Percentiles rank a stretch among this genome's conserved stretches.
Evolutionary conservation across 2,888 invertebrate species (phyloP).

Genomic region (Drosophila anomalata): DNA sequence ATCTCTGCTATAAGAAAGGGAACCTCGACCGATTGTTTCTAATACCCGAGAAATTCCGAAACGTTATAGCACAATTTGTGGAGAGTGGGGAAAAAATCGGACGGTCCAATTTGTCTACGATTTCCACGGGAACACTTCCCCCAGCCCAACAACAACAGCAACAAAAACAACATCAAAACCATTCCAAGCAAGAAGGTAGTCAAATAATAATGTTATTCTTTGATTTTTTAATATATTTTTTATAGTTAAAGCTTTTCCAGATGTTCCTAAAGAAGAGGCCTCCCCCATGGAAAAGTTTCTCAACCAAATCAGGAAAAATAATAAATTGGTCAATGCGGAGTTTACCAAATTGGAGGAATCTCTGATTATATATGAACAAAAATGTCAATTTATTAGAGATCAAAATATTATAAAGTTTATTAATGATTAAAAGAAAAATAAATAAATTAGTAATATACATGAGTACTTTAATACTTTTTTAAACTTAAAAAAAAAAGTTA

Average conservation of each 20-base stretch:
- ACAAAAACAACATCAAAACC: not conserved
- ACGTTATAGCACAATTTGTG: conserved; percentile 77
- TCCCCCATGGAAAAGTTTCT: conserved; percentile 60
- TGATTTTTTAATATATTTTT: not conserved
- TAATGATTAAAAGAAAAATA: conserved; percentile 6
- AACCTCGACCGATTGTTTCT: conserved; percentile 77
- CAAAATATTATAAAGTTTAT: conserved; percentile 46
- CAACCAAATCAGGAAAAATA: conserved; percentile 62
- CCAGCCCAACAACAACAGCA: conserved; percentile 4
- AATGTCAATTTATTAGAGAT: conserved; percentile 63
- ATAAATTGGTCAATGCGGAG: conserved; percentile 63
- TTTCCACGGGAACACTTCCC: conserved; percentile 9
- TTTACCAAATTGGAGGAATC: conserved; percentile 66
- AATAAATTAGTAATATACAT: not conserved
- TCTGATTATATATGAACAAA: conserved; percentile 70
- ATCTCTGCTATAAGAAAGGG: conserved; percentile 78
- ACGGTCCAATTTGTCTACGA: conserved; percentile 19
- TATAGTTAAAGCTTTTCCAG: not conserved
- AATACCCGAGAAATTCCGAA: conserved; percentile 77
- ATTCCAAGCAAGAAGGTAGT: not conserved
- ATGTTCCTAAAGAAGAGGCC: conserved; percentile 5
- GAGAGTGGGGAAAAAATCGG: conserved; percentile 70
- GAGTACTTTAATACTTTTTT: not conserved
- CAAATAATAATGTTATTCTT: not conserved
- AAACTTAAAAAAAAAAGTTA: not conserved